Percentiles rank a stretch among this genome's conserved stretches.
These are phyloP conservation scores for Sacculina carcini DNA, from an alignment of 2,888 invertebrate genomes.

Conservation along the genomic window DNA sequence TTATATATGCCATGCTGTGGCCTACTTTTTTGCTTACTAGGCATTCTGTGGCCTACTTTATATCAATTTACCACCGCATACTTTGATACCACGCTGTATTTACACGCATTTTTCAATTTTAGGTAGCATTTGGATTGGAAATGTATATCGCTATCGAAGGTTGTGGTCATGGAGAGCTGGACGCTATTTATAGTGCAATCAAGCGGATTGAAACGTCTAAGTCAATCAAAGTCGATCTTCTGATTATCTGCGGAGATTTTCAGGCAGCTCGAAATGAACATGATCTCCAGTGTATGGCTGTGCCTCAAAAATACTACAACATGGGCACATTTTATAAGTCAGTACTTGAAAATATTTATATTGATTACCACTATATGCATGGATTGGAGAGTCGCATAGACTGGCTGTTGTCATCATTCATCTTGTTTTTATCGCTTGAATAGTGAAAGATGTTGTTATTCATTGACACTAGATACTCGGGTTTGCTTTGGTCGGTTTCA, in stretches of 20 bases:
- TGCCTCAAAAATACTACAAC: conserved; percentile 64
- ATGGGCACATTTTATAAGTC: conserved; percentile 85
- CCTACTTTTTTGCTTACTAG: too few species aligned
- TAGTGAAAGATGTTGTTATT: too few species aligned
- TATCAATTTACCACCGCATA: not conserved
- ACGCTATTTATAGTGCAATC: conserved; percentile 72
- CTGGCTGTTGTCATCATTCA: too few species aligned
- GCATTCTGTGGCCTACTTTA: too few species aligned
- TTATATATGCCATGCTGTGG: too few species aligned
- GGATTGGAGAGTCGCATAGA: too few species aligned
- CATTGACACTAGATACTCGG: too few species aligned
- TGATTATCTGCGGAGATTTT: conserved; percentile 95
- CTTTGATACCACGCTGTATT: not conserved
- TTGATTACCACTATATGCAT: not conserved
- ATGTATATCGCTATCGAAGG: conserved; percentile 92
- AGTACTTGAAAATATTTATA: conserved; percentile 19
- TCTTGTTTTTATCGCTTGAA: too few species aligned
- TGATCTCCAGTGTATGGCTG: conserved; percentile 80
- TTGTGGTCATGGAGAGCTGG: conserved; percentile 92
- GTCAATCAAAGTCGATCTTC: conserved; percentile 53
- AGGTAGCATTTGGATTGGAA: not conserved
- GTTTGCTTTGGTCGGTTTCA: not conserved
- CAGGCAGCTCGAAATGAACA: conserved; percentile 70
- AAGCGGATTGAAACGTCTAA: conserved; percentile 42
- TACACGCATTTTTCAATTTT: not conserved